A percentile compares a stretch with the other conserved stretches of the same genome.
Evolutionary conservation across 2,113 vertebrate genomes (phyloP).

Genomic region (Mobula birostris): DNA sequence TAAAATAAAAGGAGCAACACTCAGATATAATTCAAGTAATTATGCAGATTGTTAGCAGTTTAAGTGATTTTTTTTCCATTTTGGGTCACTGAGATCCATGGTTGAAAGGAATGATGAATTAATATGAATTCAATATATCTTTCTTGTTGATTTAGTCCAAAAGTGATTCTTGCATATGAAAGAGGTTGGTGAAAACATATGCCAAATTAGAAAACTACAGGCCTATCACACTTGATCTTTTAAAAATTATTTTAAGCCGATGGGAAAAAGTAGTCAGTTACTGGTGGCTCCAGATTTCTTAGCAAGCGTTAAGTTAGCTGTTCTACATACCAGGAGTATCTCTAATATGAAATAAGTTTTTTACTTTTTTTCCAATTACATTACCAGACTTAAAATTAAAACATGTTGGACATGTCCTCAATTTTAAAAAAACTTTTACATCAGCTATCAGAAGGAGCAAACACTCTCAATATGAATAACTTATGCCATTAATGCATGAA

Average conservation of each 20-base stretch:
- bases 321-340: not conserved
- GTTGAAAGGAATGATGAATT: not conserved
- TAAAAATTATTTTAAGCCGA: not conserved
- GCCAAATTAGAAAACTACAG: not conserved
- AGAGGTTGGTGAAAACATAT: not conserved
- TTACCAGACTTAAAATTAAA: not conserved
- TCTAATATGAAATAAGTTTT: not conserved
- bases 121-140: not conserved
- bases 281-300: not conserved
- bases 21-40: not conserved
- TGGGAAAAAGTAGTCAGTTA: not conserved
- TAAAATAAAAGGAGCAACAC: not conserved
- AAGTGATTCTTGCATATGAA: not conserved
- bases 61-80: not conserved
- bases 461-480: not conserved
- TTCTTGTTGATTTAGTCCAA: no score
- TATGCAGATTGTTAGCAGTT: not conserved
- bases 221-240: not conserved
- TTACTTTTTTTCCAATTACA: not conserved
- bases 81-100: not conserved
- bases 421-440: not conserved
- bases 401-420: not conserved
- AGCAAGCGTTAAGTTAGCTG: not conserved
- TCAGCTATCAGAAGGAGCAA: not conserved
- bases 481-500: not conserved